Evolutionary conservation across 2,797 vertebrate species (phyloP), one percentile per base, ranked within the genome.

Genomic region (Urophycis tenuis): DNA sequence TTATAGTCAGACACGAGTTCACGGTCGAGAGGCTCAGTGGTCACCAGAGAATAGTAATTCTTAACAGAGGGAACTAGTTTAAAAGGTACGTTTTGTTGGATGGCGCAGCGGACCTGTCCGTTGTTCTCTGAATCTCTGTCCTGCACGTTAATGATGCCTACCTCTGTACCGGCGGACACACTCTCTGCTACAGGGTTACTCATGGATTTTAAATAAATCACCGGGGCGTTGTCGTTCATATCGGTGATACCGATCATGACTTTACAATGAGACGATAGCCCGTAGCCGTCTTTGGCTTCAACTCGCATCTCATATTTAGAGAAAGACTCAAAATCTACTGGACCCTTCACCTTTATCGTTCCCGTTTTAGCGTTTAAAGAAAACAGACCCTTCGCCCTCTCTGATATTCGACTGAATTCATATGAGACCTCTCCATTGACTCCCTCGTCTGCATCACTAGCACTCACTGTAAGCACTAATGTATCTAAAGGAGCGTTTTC

Each of bases 271-370:
- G 87, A 86, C 0, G 78, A 77, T 34, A 84, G 35, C 3, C 88
- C 87, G 9, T 85, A 60, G 15, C 84, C 85, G 74, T 91, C 91
- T 29, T 90, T 92, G 0, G 87, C 88, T 78, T 90, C 83, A 3
- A 95, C 72, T 36, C 89, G 82, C 1, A 94, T 30, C 74, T 91
- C 91, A 81, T 90, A 88, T 0, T 34, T 15, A 0, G 73, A 36
- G 5, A 75, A 73, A 0, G 86, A 78, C 75, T 95, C 94, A 81
- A 86, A 94, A 74, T 95, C 93, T 0, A 92, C 78, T 6, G 33
- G 10, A 9, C 86, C 88, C 1, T 7, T 85, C 7, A 90, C 79
- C 74, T 15, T 79, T n/a, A 94, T 84, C 36, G 90, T 81, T 0
- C 90, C 90, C 0, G 79, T 80, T 36, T 72, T 82, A 0, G 75